These are phyloP conservation scores for Prunella himalayana DNA, from an alignment of 2,113 vertebrate genomes.

Conservation along the genomic window DNA sequence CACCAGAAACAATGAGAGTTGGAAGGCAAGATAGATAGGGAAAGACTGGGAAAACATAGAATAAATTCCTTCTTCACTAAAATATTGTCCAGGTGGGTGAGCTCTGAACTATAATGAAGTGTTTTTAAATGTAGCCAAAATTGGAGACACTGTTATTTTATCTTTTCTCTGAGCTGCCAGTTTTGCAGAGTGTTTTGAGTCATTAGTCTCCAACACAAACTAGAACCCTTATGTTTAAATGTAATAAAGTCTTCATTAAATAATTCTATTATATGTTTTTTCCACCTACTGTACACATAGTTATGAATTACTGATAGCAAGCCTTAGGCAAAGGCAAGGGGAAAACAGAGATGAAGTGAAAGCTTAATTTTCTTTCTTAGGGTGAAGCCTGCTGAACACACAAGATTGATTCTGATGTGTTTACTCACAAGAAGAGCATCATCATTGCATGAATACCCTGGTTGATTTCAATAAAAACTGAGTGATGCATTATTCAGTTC, in stretches of 20 bases:
- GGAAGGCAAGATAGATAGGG: not conserved
- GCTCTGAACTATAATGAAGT: not conserved
- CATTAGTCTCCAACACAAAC: not conserved
- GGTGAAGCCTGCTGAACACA: not conserved
- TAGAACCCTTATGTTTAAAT: not conserved
- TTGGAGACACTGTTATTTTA: not conserved
- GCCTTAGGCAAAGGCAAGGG: not conserved
- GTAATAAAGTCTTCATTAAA: slow-evolving; percentile 13
- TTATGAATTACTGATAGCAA: not conserved
- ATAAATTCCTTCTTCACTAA: not conserved
- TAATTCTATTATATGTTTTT: not conserved
- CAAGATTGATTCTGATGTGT: not conserved
- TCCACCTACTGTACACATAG: not conserved
- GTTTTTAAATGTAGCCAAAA: not conserved
- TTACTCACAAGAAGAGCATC: slow-evolving; percentile 21
- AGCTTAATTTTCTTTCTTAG: not conserved
- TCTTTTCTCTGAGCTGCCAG: not conserved
- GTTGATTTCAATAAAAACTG: not conserved
- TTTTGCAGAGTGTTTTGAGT: not conserved
- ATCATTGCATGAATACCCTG: not conserved
- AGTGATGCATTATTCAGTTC: slow-evolving; percentile 34
- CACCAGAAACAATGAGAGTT: not conserved
- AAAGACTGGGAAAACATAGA: not conserved
- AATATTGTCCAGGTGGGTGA: not conserved
- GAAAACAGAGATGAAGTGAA: not conserved